Evolutionary conservation across 2,888 invertebrate species (phyloP).

Genomic region (Leptinotarsa juncta): DNA sequence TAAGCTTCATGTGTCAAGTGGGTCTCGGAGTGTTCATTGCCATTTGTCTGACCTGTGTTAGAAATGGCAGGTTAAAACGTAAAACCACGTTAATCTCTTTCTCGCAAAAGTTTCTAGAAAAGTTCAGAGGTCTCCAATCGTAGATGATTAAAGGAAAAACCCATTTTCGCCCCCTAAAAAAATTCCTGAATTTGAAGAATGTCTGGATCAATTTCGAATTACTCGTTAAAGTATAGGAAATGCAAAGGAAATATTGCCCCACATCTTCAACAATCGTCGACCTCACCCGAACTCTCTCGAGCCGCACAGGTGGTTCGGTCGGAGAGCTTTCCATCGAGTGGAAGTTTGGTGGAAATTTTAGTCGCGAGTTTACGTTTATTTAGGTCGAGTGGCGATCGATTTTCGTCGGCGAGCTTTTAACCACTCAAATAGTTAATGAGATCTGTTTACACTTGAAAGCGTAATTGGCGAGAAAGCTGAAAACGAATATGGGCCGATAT

Average conservation of each 20-base stretch:
- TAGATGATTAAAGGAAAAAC: too few relatives aligned
- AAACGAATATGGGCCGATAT: conserved; percentile 13
- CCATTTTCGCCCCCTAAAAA: too few relatives aligned
- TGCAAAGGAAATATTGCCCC: background rate
- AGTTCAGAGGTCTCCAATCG: too few relatives aligned
- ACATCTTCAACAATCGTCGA: conserved; percentile 13
- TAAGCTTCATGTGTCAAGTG: too few relatives aligned
- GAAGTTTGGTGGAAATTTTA: conserved; percentile 63
- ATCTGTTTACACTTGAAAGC: conserved; percentile 29
- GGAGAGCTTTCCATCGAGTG: conserved; percentile 12
- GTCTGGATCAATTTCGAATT: background rate
- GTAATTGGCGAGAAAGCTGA: conserved; percentile 27
- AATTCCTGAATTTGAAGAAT: too few relatives aligned
- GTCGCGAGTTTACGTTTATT: conserved; percentile 34
- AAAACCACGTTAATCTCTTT: too few relatives aligned
- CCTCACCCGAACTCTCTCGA: conserved; percentile 19
- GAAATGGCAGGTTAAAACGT: too few relatives aligned
- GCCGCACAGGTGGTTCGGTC: conserved; percentile 25
- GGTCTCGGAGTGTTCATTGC: too few relatives aligned
- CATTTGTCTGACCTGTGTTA: too few relatives aligned
- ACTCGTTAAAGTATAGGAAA: background rate
- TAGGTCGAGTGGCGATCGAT: conserved; percentile 40
- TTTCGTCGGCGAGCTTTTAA: conserved; percentile 28
- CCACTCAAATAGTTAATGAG: conserved; percentile 1
- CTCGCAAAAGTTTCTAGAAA: too few relatives aligned